Evolutionary conservation across 2,888 invertebrate genomes (phyloP), one percentile per base, ranked within the genome.

Genomic region (Mesorhabditis sp.): DNA sequence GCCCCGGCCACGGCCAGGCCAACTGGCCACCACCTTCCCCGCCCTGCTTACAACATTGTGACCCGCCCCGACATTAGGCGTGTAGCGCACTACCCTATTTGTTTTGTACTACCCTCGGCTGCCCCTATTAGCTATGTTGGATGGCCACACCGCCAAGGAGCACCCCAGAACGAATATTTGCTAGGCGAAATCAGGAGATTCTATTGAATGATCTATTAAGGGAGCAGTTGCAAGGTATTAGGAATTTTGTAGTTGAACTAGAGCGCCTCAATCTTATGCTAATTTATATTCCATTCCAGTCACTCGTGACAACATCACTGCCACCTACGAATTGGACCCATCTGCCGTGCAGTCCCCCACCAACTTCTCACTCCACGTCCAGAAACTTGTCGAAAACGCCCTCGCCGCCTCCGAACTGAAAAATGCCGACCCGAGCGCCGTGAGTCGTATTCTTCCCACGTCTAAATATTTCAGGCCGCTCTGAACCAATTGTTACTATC

Each of bases 301-400:
- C n/a, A 6, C 28, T 7, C 28, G 7, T 6, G 67, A 67, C n/a
- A 67, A 28, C 10, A 62, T 70, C 67, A 63, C 50, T 6, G 28
- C 28, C 63, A 67, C 70, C 6, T 62, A 67, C 61, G 63, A 70
- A 62, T 44, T 66, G 15, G 63, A 62, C 63, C 15, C 63, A 7
- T 50, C 58, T 13, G 58, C 58, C 58, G 13, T n/a, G n/a, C 10
- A 70, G n/a, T 74, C 74, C 0, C 76, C 74, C 45, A 79, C 79
- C 41, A 75, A 75, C 62, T 79, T 79, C 76, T 72, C 77, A 43
- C 68, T 76, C 68, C 75, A 76, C 61, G 79, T 78, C n/a, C 72
- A 79, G 70, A 74, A 72, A 45, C 74, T 80, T 15, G 78, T 77
- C n/a, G 68, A 72, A 50, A 71, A 74, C 15, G 72, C 74, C 6